Base-by-base conservation (phyloP, 2,888 invertebrate species). In the Acrocyrtus sp. region DNA sequence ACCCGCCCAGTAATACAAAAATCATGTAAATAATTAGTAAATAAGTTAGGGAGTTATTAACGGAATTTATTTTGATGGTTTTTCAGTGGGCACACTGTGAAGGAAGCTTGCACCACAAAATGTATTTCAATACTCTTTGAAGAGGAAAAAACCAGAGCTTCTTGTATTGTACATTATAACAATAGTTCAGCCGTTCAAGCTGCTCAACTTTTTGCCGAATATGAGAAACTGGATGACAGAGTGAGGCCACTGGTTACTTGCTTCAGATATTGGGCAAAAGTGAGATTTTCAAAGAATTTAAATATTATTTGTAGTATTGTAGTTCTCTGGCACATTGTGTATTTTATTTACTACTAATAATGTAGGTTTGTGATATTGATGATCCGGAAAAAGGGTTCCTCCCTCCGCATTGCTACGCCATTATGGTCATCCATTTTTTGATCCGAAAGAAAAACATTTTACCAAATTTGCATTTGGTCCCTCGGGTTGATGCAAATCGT, bases 341-440 rank as follows among this genome's bases (percentile, higher is more conserved):
- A 12, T 50, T 50, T 50, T 50, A 5, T 4, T 21, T 10, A n/a
- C 8, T 24, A 50, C 5, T 8, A 22, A 21, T 24, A 21, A n/a
- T 10, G 24, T n/a, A 86, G 85, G 50, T 85, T 2, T 86, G 85
- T 79, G 80, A 82, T 41, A 81, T 87, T 39, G 87, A 87, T 78
- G 82, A 84, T 39, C 85, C 85, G 74, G 83, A 84, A 19, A 82
- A 82, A 54, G 87, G 87, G 6, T 85, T 85, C 15, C 82, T 87
- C 47, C 87, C 87, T 1, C 82, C 86, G 1, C 85, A 86, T 77
- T 84, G 85, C 29, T 86, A 85, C 79, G 82, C 84, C 27, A 74
- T 88, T 43, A 84, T 88, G 85, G 83, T 86, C 0, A 83, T 88
- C 6, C 86, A 85, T 81, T 87, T 83, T 80, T 82, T 88, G 53